Evolutionary conservation across 2,797 vertebrate species (phyloP).

Genomic region (Bradypodion ventrale): DNA sequence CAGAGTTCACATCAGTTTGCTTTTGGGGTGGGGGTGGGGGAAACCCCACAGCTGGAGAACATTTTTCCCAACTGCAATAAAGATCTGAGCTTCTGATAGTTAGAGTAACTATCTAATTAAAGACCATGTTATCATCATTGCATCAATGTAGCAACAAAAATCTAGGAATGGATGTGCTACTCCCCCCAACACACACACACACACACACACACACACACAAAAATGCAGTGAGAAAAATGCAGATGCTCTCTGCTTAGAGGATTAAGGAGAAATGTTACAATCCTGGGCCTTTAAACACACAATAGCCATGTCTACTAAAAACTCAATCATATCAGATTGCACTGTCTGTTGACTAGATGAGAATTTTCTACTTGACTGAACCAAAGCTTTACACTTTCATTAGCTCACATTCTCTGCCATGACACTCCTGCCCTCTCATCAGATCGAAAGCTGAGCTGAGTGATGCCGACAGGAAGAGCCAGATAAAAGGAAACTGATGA

Average conservation of each 20-base stretch:
- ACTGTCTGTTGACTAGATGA: constrained; percentile 80
- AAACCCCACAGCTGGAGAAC: neutral
- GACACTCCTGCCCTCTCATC: constrained; percentile 81
- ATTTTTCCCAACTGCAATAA: neutral
- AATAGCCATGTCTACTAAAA: constrained; percentile 44
- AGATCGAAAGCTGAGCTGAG: constrained; percentile 65
- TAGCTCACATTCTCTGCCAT: constrained; percentile 85
- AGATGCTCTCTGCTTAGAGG: constrained; percentile 25
- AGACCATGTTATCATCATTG: neutral
- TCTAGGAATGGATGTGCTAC: neutral
- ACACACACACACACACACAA: too few relatives aligned
- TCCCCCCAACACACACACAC: too few relatives aligned
- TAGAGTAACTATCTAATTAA: neutral
- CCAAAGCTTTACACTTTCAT: constrained; percentile 87
- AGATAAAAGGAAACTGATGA: constrained; percentile 65
- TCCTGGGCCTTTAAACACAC: constrained; percentile 21
- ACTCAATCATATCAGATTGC: constrained; percentile 85
- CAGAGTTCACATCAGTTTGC: neutral
- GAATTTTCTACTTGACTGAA: constrained; percentile 87
- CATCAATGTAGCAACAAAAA: neutral
- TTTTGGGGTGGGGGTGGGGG: neutral
- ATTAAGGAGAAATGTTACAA: constrained; percentile 27
- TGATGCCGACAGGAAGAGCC: constrained; percentile 61
- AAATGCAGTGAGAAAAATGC: constrained; percentile 16
- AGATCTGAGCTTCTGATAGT: neutral